phyloP scores from a whole-genome alignment of 2,113 vertebrate species.

The Oxyruncus cristatus region DNA sequence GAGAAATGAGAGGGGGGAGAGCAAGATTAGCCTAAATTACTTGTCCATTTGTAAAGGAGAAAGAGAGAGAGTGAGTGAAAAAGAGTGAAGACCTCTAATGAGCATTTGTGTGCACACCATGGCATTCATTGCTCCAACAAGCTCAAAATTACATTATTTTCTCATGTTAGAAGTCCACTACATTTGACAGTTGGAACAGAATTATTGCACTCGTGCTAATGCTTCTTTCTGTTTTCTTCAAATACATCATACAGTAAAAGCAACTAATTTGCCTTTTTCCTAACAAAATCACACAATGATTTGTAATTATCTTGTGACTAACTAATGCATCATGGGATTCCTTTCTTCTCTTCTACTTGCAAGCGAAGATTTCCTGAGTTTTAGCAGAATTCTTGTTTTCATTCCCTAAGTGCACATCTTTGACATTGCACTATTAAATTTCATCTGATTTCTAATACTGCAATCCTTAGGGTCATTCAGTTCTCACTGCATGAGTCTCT shows the following conservation, averaged over 20 bases:
- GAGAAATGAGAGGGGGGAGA: neutral
- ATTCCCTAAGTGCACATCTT: neutral
- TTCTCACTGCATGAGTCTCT: neutral
- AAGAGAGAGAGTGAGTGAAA: neutral
- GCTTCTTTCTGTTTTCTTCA: neutral
- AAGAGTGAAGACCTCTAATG: neutral
- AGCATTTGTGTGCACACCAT: neutral
- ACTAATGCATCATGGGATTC: neutral
- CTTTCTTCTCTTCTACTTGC: neutral
- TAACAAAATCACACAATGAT: neutral
- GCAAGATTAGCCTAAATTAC: neutral
- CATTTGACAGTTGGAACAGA: neutral
- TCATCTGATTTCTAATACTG: neutral
- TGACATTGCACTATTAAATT: neutral
- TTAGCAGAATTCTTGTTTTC: neutral
- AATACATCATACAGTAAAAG: neutral
- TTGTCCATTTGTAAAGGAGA: neutral
- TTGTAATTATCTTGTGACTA: slow-evolving; percentile 1
- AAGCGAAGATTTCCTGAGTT: neutral
- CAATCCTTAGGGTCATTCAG: neutral
- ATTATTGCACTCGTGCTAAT: neutral
- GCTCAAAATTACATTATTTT: neutral
- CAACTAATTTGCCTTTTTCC: neutral
- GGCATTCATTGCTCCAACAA: neutral
- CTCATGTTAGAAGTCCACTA: neutral